These are phyloP conservation scores for Diploscapter pachys DNA, from an alignment of 1,140 invertebrate genomes.

Conservation along the genomic window DNA sequence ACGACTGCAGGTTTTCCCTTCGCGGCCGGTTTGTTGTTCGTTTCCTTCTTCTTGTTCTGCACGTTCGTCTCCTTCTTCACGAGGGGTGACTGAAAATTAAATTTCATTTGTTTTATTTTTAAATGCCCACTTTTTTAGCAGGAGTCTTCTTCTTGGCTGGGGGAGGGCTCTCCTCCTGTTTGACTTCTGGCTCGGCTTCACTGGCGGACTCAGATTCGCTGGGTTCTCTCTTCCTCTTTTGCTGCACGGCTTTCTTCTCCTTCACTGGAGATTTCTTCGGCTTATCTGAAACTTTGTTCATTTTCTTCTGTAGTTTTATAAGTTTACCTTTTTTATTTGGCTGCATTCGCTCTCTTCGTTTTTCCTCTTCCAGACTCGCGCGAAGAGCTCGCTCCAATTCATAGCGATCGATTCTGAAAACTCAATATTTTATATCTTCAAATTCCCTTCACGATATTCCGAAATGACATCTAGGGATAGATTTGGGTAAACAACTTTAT, in stretches of 20 bases:
- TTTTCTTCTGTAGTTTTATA: conserved; percentile 3
- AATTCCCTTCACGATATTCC: background rate
- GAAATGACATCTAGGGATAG: background rate
- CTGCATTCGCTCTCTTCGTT: conserved; percentile 1
- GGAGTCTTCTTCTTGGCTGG: conserved; percentile 20
- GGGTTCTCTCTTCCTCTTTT: conserved; percentile 1
- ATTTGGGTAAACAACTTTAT: background rate
- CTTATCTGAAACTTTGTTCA: background rate
- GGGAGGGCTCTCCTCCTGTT: background rate
- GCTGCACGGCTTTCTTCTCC: background rate
- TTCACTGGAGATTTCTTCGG: background rate
- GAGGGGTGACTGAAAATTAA: background rate
- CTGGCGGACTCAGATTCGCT: conserved; percentile 2
- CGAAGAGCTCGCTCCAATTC: conserved; percentile 24
- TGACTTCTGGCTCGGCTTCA: background rate
- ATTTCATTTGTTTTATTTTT: background rate
- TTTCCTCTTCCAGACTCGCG: conserved; percentile 16
- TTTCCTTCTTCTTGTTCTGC: conserved; percentile 7
- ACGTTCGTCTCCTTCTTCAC: conserved; percentile 16
- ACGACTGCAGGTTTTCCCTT: background rate
- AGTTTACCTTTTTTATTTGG: background rate
- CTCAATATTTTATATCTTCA: background rate
- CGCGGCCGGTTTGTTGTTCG: background rate
- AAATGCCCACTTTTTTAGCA: conserved; percentile 2
- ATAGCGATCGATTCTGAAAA: conserved; percentile 26